Percentiles rank a stretch among this genome's conserved stretches.
These are phyloP conservation scores for Himantopus leucocephalus DNA, from an alignment of 2,113 vertebrate species.

Conservation along the genomic window DNA sequence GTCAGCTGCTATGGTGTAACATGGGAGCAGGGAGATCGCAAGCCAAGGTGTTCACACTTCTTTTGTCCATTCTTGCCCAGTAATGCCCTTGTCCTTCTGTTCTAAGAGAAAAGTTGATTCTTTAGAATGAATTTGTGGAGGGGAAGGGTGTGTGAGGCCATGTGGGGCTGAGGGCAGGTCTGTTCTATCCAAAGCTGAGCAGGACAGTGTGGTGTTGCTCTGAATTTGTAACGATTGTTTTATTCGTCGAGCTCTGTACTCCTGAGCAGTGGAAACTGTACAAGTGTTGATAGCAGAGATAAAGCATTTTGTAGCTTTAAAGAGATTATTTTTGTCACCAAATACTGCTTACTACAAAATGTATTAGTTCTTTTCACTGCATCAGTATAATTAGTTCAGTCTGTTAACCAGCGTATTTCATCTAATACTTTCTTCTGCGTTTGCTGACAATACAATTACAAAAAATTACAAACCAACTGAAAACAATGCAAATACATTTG, in stretches of 20 bases:
- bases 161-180: not conserved
- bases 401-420: not conserved
- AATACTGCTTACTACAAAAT: not conserved
- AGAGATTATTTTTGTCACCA: not conserved
- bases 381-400: not conserved
- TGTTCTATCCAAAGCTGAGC: not conserved
- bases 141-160: fast-evolving
- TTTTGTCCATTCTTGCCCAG: not conserved
- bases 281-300: not conserved
- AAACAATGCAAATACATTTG: slow-evolving; percentile 8
- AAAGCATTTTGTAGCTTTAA: not conserved
- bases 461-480: not conserved
- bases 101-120: not conserved
- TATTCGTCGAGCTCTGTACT: not conserved
- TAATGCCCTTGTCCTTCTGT: not conserved
- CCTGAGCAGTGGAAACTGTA: not conserved
- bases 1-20: not conserved
- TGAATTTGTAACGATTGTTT: not conserved
- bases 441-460: not conserved
- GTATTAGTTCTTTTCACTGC: not conserved
- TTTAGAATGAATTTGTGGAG: not conserved
- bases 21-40: not conserved
- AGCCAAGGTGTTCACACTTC: not conserved
- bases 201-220: not conserved
- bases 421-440: not conserved